Conservation (phyloP, 2,113 vertebrate species). For the Pungitius pungitius region DNA sequence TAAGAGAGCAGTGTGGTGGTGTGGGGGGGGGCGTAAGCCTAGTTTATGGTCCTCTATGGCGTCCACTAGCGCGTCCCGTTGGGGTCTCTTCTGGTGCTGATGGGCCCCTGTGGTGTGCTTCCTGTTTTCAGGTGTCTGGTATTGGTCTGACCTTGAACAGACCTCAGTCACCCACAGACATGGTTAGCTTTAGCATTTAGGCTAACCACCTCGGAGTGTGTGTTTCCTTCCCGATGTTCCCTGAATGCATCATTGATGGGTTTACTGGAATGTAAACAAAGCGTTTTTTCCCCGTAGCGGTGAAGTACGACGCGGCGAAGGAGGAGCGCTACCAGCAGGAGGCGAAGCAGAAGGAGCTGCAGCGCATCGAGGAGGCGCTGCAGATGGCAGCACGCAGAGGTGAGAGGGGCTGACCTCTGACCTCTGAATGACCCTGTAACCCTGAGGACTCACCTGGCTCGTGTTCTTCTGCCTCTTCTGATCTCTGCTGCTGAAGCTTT, state of each 20-base stretch:
- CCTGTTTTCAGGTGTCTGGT: no score
- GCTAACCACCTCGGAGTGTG: no score
- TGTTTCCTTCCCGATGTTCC: no score
- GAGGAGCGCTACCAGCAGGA: slow-evolving; percentile 93
- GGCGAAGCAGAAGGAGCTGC: slow-evolving; percentile 90
- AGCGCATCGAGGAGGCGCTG: slow-evolving; percentile 92
- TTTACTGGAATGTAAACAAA: not conserved
- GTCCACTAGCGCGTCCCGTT: no score
- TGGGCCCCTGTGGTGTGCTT: not conserved
- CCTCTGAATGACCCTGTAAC: not conserved
- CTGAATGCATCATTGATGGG: not conserved
- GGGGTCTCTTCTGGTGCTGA: not conserved
- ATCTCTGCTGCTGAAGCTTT: not conserved
- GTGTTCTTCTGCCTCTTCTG: not conserved
- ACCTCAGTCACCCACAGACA: no score
- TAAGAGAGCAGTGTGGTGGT: no score
- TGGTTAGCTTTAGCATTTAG: no score
- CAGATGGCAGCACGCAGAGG: slow-evolving; percentile 89
- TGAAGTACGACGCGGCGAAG: slow-evolving; percentile 92
- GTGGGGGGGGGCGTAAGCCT: no score
- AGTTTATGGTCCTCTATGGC: no score
- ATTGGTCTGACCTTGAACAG: no score
- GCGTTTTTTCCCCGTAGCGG: slow-evolving; percentile 74
- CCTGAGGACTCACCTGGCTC: not conserved
- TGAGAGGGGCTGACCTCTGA: slow-evolving; percentile 53